Conservation (phyloP, 2,888 invertebrate species). For the Coelopa pilipes region DNA sequence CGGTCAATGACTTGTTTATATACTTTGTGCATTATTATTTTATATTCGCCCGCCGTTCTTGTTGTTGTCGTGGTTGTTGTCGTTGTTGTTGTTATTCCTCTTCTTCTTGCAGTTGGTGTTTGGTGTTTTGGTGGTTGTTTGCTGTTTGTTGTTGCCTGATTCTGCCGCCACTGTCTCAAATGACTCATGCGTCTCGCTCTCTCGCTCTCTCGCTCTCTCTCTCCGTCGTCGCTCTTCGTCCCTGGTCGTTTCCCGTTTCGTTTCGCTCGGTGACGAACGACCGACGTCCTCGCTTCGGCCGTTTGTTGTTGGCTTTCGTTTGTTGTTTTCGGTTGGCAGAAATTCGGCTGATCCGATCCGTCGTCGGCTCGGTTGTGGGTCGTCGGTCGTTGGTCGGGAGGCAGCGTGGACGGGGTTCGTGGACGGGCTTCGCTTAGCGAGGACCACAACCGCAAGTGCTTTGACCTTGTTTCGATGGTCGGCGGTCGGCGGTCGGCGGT, state of each 20-base stretch:
- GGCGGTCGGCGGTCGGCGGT: too few relatives aligned
- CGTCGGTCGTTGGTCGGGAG: background rate
- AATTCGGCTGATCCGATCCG: too few relatives aligned
- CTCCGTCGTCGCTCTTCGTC: background rate
- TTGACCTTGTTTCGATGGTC: background rate
- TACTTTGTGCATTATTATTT: slow-evolving; percentile 18
- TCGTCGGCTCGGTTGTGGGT: too few relatives aligned
- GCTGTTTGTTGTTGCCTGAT: background rate
- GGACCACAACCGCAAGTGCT: background rate
- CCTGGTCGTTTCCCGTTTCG: background rate
- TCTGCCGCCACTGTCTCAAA: background rate
- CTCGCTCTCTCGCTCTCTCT: background rate
- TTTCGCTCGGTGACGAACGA: background rate
- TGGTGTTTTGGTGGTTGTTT: background rate
- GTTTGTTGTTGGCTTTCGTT: background rate
- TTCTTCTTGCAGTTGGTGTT: background rate
- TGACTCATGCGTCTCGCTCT: slow-evolving; percentile 9
- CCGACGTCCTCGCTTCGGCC: background rate
- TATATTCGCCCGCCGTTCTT: background rate
- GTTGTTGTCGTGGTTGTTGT: slow-evolving; percentile 4
- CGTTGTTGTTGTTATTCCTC: background rate
- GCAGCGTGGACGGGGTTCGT: background rate
- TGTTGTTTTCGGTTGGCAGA: background rate
- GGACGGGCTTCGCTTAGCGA: background rate
- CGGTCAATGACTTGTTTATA: slow-evolving; percentile 27